A percentile compares a stretch with the other conserved stretches of the same genome.
Conservation (phyloP, 2,888 invertebrate genomes). For the Diloba caeruleocephala region DNA sequence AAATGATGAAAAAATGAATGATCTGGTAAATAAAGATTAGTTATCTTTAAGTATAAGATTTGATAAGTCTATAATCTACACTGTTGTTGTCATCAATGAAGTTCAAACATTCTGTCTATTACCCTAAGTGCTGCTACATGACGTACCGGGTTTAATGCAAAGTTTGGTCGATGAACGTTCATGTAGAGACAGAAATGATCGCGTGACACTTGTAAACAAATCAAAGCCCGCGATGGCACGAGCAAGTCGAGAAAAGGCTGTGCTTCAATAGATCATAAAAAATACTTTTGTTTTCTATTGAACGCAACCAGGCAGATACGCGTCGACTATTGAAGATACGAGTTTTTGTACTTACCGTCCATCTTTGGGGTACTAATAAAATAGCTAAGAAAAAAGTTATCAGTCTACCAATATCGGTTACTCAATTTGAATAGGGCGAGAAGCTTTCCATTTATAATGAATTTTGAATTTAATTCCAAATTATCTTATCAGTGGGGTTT, state of each 20-base stretch:
- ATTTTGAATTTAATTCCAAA: neutral
- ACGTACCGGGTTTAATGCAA: constrained; percentile 22
- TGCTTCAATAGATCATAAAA: constrained; percentile 64
- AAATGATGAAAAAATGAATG: too few relatives aligned
- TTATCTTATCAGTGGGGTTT: neutral
- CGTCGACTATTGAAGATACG: constrained; percentile 41
- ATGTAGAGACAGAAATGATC: constrained; percentile 51
- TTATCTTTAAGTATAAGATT: constrained; percentile 44
- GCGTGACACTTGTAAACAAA: constrained; percentile 71
- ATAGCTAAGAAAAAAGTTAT: neutral
- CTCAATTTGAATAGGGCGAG: neutral
- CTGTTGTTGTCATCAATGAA: constrained; percentile 36
- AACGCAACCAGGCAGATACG: constrained; percentile 48
- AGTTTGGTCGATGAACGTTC: constrained; percentile 64
- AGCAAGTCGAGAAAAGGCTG: constrained; percentile 64
- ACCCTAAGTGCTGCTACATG: constrained; percentile 20
- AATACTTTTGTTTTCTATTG: constrained; percentile 69
- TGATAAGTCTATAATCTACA: constrained; percentile 42
- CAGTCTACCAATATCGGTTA: constrained; percentile 8
- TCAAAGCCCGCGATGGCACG: constrained; percentile 74
- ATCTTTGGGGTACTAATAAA: constrained; percentile 13
- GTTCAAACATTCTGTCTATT: constrained; percentile 3
- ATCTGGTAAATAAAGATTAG: too few relatives aligned
- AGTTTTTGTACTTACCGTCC: constrained; percentile 8
- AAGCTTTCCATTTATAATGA: constrained; percentile 4